Percentiles rank a stretch among this genome's conserved stretches.
These are phyloP conservation scores for Aquatica leii DNA, from an alignment of 2,888 invertebrate species.

Conservation along the genomic window DNA sequence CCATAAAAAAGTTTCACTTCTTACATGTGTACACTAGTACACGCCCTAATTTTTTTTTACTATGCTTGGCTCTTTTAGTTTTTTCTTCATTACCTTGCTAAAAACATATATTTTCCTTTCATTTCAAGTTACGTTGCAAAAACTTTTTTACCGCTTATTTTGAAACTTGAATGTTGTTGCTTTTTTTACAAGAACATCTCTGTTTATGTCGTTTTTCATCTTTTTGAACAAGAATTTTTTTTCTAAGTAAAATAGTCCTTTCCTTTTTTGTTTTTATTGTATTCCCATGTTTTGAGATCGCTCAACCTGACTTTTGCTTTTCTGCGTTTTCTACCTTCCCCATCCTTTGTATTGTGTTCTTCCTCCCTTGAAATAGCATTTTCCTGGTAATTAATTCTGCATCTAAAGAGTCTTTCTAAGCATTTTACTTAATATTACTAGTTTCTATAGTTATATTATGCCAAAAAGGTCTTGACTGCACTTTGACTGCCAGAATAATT, in stretches of 20 bases:
- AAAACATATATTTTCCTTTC: background rate
- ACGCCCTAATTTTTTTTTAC: no score
- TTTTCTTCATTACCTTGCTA: background rate
- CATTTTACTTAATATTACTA: background rate
- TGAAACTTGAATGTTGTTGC: background rate
- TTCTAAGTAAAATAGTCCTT: background rate
- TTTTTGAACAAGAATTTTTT: background rate
- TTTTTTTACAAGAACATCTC: no score
- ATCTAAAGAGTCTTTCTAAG: background rate
- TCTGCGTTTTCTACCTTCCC: background rate
- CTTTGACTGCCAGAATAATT: background rate
- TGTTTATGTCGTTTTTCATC: background rate
- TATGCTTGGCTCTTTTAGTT: background rate
- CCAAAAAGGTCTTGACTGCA: no score
- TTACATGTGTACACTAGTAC: no score
- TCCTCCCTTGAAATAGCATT: background rate
- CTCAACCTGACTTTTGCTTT: background rate
- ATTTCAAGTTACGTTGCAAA: no score
- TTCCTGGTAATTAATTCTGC: background rate
- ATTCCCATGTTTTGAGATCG: background rate
- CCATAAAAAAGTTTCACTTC: no score
- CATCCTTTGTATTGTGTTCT: background rate
- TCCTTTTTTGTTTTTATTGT: background rate
- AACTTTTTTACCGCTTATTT: background rate
- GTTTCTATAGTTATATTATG: no score